Base-by-base conservation (phyloP, 2,113 vertebrate species). In the Bubo scandiacus region DNA sequence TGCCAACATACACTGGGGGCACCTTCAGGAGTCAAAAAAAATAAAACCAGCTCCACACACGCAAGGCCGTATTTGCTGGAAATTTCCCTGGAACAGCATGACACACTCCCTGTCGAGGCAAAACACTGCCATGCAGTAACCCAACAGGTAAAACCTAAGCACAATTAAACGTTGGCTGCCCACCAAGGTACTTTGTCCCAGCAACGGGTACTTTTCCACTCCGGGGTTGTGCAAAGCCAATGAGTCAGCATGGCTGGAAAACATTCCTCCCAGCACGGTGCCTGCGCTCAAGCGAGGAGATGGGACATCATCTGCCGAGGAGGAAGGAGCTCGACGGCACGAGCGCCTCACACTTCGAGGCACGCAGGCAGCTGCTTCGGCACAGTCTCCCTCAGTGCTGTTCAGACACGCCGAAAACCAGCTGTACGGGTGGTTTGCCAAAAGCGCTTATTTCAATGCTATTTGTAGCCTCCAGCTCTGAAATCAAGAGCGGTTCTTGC, bases 261-360 rank as follows among this genome's bases (percentile, higher is more conserved):
- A 42, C 0, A 2, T 3, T 55, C 42, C 29, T 66, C 54, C 34
- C 3, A 1, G 47, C 54, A 47, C 1, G 0, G 26, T 34, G 51
- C 12, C 27, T 7, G 8, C 0, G 2, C 32, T 34, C 10, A 21
- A 18, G 29, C 42, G 21, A 17, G 19, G 51, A 57, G 40, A 25
- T 29, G 59, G 47, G 47, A 36, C 38, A 10, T 34, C 3, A 0
- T 22, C 52, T 73, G 59, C 42, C 4, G 0, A 3, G 34, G 11
- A 38, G 57, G 38, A 71, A 55, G 74, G 26, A 79, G 52, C 55
- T 42, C 7, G 1, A 49, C 0, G 3, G 49, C 29, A 8, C 5
- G 18, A 52, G 27, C 9, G 0, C 40, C 0, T 0, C 26, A 6
- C 7, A 23, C 43, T 20, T 40, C 0, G 2, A 4, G 1, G 26